Base-by-base conservation (phyloP, 2,888 invertebrate genomes). In the Nephrocerus scutellatus region DNA sequence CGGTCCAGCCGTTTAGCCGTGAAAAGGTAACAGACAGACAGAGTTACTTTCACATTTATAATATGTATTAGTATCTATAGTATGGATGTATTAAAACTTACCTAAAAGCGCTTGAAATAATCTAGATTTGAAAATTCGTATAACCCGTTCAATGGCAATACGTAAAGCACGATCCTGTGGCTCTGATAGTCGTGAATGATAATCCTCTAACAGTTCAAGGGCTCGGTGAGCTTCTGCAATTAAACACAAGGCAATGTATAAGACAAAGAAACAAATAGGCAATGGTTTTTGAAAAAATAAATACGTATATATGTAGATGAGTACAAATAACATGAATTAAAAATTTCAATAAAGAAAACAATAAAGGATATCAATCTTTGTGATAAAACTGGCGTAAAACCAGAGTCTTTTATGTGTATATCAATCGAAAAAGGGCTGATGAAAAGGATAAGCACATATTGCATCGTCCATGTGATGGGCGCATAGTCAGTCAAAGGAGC, bases 21-120 rank as follows among this genome's bases (percentile, higher is more conserved):
- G n/a, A n/a, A n/a, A n/a, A n/a, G n/a, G n/a, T n/a, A n/a, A n/a
- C n/a, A n/a, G n/a, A n/a, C n/a, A n/a, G n/a, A n/a, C n/a, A n/a
- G n/a, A n/a, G n/a, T n/a, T n/a, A n/a, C n/a, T n/a, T n/a, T n/a
- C n/a, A n/a, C n/a, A n/a, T n/a, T n/a, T n/a, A n/a, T n/a, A n/a
- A n/a, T n/a, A n/a, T n/a, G n/a, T n/a, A n/a, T n/a, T n/a, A n/a
- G n/a, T n/a, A n/a, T n/a, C n/a, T n/a, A n/a, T n/a, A n/a, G n/a
- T 20, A 22, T 19, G 18, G 23, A 29, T 10, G n/a, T 10, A 31
- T 8, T 14, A 14, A 19, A 34, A 75, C 83, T 80, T 73, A 97
- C 96, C 97, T 72, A 98, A 77, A 54, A 98, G 75, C 51, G 97
- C 96, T 73, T 96, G 95, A 73, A 98, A 98, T 48, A 98, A 82